phyloP scores from a whole-genome alignment of 2,888 invertebrate genomes.

The Axea sp. region DNA sequence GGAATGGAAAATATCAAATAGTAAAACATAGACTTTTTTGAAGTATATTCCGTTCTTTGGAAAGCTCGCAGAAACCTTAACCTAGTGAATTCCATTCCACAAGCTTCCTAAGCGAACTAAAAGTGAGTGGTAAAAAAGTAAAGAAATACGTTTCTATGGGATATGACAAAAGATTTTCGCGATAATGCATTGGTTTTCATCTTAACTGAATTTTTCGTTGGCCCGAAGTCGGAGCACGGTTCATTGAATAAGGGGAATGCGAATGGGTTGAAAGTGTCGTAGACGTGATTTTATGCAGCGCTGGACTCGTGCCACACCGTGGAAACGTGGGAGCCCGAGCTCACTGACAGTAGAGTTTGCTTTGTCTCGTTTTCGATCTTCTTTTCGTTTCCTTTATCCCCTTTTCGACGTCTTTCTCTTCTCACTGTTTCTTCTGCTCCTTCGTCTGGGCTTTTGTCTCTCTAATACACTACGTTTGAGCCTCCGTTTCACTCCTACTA shows the following conservation, averaged over 20 bases:
- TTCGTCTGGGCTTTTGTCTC: constrained; percentile 54
- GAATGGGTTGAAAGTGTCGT: constrained; percentile 67
- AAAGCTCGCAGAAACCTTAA: no score
- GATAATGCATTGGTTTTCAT: constrained; percentile 53
- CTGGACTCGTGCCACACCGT: constrained; percentile 63
- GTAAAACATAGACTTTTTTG: no score
- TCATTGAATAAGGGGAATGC: constrained; percentile 63
- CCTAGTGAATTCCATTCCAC: constrained; percentile 15
- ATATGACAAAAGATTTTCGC: constrained; percentile 20
- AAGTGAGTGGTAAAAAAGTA: constrained; percentile 7
- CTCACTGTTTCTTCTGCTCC: constrained; percentile 15
- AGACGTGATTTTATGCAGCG: constrained; percentile 70
- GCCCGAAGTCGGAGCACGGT: constrained; percentile 67
- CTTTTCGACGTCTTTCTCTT: not conserved
- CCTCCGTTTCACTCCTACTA: not conserved
- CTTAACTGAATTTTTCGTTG: constrained; percentile 65
- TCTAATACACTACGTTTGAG: constrained; percentile 49
- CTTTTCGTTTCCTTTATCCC: constrained; percentile 22
- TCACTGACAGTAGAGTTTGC: constrained; percentile 65
- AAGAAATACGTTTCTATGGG: constrained; percentile 33
- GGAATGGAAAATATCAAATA: no score
- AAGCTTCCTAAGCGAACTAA: constrained; percentile 1
- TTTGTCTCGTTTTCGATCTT: constrained; percentile 62
- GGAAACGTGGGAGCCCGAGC: constrained; percentile 66
- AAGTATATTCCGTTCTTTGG: no score